Evolutionary conservation across 2,113 vertebrate genomes (phyloP), one percentile per base, ranked within the genome.

Genomic region (Podiceps cristatus): DNA sequence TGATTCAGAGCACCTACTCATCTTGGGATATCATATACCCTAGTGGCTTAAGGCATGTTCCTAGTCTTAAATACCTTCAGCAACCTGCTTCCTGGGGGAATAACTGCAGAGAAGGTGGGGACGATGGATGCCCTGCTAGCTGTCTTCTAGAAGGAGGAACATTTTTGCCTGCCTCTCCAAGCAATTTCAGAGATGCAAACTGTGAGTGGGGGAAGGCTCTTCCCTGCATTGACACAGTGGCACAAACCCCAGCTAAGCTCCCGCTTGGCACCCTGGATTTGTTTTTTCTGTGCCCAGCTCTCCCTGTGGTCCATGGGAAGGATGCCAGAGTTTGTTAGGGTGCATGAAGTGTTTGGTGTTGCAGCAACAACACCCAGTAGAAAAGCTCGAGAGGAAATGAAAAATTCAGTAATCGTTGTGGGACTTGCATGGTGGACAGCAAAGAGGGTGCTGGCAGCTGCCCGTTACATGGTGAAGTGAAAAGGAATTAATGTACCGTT

Each of bases 211-310:
- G n/a, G 9, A 50, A n/a, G 13, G 42, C 42, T 62, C 22, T 79
- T 89, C n/a, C 17, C n/a, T 77, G 44, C 11, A 10, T 44, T 85
- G 66, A 19, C 27, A 42, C 18, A 33, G 44, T 50, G 35, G 12
- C 62, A 68, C 42, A 72, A 68, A 59, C 24, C n/a, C 45, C 28
- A 71, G 47, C 77, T 63, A 63, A 82, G 19, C 11, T 68, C 42
- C 84, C 0, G 0, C 35, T 44, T 73, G 71, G n/a, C 19, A 33
- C 5, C 7, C 40, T 73, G 20, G 33, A 35, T 86, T 88, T 0
- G 0, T 1, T 40, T 90, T 24, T 71, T 55, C 35, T 62, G 13
- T 67, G 28, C 31, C 25, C 29, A 58, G 45, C 25, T 44, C 40
- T 77, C 13, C 24, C 10, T 6, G 18, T 27, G 7, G 59, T 60